Conservation (phyloP, 2,888 invertebrate genomes). For the Mesochorus sp. region DNA sequence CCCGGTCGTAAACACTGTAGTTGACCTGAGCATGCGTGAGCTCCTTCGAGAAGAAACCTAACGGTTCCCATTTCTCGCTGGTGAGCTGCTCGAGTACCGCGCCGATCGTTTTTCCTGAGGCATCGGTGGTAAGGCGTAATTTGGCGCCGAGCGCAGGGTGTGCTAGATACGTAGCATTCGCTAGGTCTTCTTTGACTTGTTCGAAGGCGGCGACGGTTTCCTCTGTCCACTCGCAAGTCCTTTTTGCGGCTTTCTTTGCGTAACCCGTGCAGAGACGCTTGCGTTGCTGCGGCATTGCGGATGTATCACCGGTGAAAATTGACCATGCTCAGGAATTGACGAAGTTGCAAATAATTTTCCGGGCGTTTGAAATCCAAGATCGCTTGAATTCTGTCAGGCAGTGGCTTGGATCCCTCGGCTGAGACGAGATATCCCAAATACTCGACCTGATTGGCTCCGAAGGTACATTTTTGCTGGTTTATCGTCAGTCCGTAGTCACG, state of each 20-base stretch:
- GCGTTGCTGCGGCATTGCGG: constrained; percentile 72
- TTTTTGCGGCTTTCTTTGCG: too few relatives aligned
- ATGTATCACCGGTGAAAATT: constrained; percentile 78
- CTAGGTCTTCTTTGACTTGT: too few relatives aligned
- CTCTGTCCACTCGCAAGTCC: too few relatives aligned
- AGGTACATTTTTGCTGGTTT: constrained; percentile 72
- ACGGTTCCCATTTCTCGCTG: not conserved
- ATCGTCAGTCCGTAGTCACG: constrained; percentile 47
- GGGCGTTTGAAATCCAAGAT: constrained; percentile 70
- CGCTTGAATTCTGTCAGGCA: constrained; percentile 72
- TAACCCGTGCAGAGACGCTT: constrained; percentile 73
- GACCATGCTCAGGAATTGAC: constrained; percentile 76
- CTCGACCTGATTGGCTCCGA: constrained; percentile 65
- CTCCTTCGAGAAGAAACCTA: not conserved
- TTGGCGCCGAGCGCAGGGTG: too few relatives aligned
- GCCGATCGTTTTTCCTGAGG: not conserved
- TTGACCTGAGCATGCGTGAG: not conserved
- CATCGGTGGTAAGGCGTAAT: not conserved
- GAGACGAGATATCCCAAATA: constrained; percentile 72
- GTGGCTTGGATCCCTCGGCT: constrained; percentile 71
- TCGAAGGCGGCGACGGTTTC: too few relatives aligned
- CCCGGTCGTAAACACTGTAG: constrained; percentile 10
- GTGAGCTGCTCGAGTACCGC: not conserved
- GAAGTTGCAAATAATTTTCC: constrained; percentile 69
- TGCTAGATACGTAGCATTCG: too few relatives aligned